phyloP scores from a whole-genome alignment of 2,113 vertebrate species.

The Pogonocichla stellata region DNA sequence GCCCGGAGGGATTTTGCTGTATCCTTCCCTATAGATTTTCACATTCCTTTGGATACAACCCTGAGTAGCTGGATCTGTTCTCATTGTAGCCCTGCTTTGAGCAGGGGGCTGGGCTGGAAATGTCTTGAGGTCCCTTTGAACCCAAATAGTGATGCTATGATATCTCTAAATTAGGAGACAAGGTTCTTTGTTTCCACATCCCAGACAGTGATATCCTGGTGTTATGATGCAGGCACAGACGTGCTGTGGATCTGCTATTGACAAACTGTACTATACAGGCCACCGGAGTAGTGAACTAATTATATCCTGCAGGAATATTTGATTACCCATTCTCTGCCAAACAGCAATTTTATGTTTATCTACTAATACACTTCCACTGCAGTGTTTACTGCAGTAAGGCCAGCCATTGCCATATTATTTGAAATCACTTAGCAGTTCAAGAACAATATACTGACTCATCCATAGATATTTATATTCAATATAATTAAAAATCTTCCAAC shows the following conservation, averaged over 20 bases:
- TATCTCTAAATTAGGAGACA: neutral
- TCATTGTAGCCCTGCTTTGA: neutral
- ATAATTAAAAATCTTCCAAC: neutral
- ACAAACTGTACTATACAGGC: neutral
- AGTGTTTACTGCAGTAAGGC: neutral
- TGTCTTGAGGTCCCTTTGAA: neutral
- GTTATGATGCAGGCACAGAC: neutral
- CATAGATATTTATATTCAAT: neutral
- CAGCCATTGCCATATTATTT: neutral
- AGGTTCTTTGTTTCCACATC: neutral
- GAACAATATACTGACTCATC: neutral
- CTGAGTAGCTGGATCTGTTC: neutral
- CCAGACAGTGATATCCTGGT: neutral
- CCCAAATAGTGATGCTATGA: rapidly evolving
- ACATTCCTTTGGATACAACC: neutral
- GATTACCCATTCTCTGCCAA: neutral
- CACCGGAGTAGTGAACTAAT: neutral
- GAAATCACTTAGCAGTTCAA: neutral
- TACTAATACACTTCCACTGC: neutral
- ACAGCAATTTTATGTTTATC: neutral
- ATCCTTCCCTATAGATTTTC: neutral
- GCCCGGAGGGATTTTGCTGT: neutral
- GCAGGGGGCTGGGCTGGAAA: neutral
- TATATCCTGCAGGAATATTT: neutral
- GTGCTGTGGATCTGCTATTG: neutral